These are phyloP conservation scores for Pseudopodoces humilis DNA, from an alignment of 2,113 vertebrate species.

Conservation along the genomic window DNA sequence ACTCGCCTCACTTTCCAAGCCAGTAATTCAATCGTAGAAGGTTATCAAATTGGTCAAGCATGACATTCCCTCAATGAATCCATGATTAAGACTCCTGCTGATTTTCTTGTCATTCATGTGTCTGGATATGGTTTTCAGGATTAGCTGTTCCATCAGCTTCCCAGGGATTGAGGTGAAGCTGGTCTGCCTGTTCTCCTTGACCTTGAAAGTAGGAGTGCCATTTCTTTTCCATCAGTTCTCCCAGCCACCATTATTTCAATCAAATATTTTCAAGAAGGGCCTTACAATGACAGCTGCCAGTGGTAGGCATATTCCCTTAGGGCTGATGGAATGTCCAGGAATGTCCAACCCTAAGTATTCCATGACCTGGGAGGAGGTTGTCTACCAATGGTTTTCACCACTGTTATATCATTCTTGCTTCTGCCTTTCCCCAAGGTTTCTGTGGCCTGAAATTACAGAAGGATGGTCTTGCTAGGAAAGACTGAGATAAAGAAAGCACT, in stretches of 20 bases:
- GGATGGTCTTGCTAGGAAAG: background rate
- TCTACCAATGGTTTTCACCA: background rate
- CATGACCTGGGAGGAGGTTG: background rate
- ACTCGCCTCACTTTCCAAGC: no score
- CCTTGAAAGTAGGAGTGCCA: background rate
- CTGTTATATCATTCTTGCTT: no score
- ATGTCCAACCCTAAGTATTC: background rate
- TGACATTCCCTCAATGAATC: background rate
- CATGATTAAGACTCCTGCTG: background rate
- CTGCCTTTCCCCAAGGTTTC: background rate
- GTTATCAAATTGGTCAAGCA: background rate
- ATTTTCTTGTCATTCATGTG: background rate
- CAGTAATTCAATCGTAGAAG: background rate
- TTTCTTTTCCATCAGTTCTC: background rate
- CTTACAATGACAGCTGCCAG: background rate
- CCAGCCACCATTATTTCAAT: background rate
- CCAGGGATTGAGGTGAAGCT: background rate
- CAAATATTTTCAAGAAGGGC: background rate
- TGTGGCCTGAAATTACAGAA: background rate
- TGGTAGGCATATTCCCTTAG: fast-evolving
- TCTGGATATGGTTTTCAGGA: background rate
- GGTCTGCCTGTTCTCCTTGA: background rate
- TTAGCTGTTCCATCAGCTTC: background rate
- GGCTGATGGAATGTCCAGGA: background rate
- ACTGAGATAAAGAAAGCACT: background rate